Percentiles rank a stretch among this genome's conserved stretches.
Conservation (phyloP, 1,140 invertebrate genomes). For the Phenacoccus solenopsis region DNA sequence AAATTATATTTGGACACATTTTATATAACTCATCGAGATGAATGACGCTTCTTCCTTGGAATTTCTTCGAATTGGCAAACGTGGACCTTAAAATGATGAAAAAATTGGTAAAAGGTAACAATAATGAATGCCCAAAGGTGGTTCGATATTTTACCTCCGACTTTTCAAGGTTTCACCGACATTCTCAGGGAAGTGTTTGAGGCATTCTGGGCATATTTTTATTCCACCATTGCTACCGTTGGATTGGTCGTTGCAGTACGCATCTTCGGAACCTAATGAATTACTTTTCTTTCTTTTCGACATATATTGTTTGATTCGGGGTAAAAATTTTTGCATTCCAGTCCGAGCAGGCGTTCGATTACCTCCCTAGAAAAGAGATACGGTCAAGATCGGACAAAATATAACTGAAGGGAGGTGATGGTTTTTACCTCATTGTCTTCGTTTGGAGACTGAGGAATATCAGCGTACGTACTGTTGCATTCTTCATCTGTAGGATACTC, state of each 20-base stretch:
- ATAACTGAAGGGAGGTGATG: no score
- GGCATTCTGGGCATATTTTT: neutral
- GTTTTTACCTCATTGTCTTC: no score
- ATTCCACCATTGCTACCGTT: neutral
- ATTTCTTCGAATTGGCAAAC: neutral
- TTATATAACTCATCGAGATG: neutral
- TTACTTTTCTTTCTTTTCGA: neutral
- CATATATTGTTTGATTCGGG: neutral
- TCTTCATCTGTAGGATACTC: no score
- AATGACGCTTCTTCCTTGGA: neutral
- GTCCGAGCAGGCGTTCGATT: no score
- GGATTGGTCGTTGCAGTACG: neutral
- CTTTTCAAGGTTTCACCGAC: neutral
- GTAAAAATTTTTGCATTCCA: neutral
- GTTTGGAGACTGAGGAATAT: no score
- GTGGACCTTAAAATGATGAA: neutral
- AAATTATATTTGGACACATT: neutral
- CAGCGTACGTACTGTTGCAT: no score
- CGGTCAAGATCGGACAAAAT: no score
- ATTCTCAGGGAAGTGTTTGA: neutral
- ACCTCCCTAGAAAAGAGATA: no score
- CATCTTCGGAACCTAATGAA: neutral
- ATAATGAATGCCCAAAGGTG: neutral
- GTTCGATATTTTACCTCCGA: neutral
- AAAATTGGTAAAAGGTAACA: no score